Evolutionary conservation across 2,113 vertebrate species (phyloP).

Genomic region (Lynx canadensis): DNA sequence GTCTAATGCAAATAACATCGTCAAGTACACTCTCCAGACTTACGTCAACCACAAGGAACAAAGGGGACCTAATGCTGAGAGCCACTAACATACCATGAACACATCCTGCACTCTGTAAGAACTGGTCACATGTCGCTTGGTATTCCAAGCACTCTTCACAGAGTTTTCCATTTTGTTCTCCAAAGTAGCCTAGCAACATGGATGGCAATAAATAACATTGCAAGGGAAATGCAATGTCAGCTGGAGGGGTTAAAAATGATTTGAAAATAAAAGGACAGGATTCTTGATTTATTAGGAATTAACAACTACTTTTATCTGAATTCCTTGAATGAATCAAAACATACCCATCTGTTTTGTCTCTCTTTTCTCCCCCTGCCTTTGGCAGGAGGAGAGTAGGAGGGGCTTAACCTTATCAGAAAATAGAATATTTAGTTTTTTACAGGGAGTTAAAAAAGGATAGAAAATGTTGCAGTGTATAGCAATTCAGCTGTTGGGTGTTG

Average conservation of each 20-base stretch:
- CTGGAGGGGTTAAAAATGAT: conserved; percentile 27
- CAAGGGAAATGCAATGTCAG: conserved; percentile 79
- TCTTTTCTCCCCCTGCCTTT: background rate
- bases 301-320: conserved; percentile 83
- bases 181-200: conserved; percentile 65
- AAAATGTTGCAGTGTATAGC: background rate
- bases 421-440: conserved; percentile 3
- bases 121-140: conserved; percentile 52
- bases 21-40: conserved; percentile 69
- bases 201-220: conserved; percentile 77
- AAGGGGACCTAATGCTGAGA: background rate
- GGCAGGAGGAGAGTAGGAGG: background rate
- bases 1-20: background rate
- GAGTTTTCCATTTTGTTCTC: conserved; percentile 76
- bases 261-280: conserved; percentile 74
- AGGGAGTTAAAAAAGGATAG: background rate
- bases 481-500: conserved; percentile 27
- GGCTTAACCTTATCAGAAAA: background rate
- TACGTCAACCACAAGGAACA: conserved; percentile 48
- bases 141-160: conserved; percentile 49
- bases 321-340: conserved; percentile 75
- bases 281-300: conserved; percentile 80
- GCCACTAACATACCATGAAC: conserved; percentile 54
- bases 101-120: conserved; percentile 3
- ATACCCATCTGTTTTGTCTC: conserved; percentile 65